Base-by-base conservation (phyloP, 1,140 invertebrate genomes). In the Drosophila teissieri region DNA sequence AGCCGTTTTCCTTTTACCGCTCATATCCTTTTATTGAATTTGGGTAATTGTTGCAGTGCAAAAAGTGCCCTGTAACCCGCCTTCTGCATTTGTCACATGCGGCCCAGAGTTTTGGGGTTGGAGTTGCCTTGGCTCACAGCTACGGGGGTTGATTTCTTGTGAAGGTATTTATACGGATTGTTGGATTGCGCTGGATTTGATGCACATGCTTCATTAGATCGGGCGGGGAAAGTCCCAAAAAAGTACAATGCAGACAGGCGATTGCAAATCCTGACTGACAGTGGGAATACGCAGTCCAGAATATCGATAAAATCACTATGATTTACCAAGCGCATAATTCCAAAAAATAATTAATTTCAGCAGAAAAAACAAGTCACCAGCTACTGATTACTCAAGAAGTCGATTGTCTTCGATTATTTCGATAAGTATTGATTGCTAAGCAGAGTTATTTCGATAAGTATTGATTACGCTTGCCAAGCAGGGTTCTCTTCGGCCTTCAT, bases 11-110 rank as follows among this genome's bases (percentile, higher is more conserved):
- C 72, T 60, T 64, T 57, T 49, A 45, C 56, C 62, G 63, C 76
- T 75, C 54, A 74, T 80, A 83, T 79, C 60, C 81, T 70, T 80
- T 80, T 78, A 89, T 89, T 81, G 69, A 78, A 89, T 81, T 85
- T 65, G 51, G 65, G 60, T 81, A 81, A 85, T 85, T 89, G 80
- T 90, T 89, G 80, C 85, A 84, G 72, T 80, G 64, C 61, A 49
- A 67, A 49, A 57, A 40, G 40, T 39, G 37, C 51, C 31, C 45
- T 11, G 57, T 52, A 60, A n/a, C 58, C 48, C 57, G 60, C 62
- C 60, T 80, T 80, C 73, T 64, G 77, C 63, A 85, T 85, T 76
- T 81, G 82, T 78, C 78, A 80, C 68, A 64, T 46, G 45, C 27
- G 73, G 67, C 36, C 45, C 40, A 42, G 17, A 40, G 10, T 11